Percentiles rank a stretch among this genome's conserved stretches.
These are phyloP conservation scores for Isichthys henryi DNA, from an alignment of 2,113 vertebrate genomes.

Conservation along the genomic window DNA sequence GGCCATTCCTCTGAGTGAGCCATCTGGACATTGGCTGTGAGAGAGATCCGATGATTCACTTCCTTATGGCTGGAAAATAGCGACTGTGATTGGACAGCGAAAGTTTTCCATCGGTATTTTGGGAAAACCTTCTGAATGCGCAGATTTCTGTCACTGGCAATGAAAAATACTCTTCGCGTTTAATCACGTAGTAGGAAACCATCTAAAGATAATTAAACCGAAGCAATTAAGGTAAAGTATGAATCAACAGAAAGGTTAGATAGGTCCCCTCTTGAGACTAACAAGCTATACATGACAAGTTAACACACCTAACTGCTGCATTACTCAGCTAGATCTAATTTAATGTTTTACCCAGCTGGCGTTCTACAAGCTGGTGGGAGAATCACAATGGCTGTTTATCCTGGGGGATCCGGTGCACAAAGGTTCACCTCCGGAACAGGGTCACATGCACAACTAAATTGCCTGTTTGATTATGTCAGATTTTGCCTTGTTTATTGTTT, in stretches of 20 bases:
- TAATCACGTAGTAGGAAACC: neutral
- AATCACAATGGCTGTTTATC: neutral
- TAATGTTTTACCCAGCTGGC: neutral
- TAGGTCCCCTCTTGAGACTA: neutral
- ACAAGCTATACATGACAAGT: neutral
- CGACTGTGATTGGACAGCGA: neutral
- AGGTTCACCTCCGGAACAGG: neutral
- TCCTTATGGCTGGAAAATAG: slow-evolving; percentile 16
- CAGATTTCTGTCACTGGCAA: neutral
- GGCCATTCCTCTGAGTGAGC: slow-evolving; percentile 1
- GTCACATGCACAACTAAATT: neutral
- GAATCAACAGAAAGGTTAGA: neutral
- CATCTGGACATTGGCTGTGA: slow-evolving; percentile 20
- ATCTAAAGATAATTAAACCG: neutral
- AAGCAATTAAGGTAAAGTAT: neutral
- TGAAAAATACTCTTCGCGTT: neutral
- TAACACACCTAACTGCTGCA: neutral
- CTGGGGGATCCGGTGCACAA: neutral
- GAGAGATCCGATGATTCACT: slow-evolving; percentile 24
- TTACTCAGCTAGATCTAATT: neutral
- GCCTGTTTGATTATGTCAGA: neutral
- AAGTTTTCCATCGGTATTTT: neutral
- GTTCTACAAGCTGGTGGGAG: neutral
- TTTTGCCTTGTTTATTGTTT: neutral
- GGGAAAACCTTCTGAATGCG: neutral